These are phyloP conservation scores for Drosophila jambulina DNA, from an alignment of 1,140 invertebrate genomes.

Conservation along the genomic window DNA sequence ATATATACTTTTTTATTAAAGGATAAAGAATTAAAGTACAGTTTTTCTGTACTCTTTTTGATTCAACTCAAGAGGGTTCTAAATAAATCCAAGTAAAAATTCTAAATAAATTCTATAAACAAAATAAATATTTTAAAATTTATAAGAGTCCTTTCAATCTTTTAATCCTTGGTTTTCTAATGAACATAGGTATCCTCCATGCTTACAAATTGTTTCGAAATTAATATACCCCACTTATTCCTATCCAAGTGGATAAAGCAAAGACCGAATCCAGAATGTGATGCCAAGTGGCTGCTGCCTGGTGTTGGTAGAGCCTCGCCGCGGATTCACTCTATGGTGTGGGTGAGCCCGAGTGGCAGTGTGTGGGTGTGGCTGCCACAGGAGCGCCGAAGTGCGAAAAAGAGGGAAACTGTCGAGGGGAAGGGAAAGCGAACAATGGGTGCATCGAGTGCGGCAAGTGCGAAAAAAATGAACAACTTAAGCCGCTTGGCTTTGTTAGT, in stretches of 20 bases:
- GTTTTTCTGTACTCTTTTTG: too few relatives aligned
- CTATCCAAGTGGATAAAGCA: neutral
- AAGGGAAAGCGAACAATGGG: constrained; percentile 60
- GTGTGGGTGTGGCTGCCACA: neutral
- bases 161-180: neutral
- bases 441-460: constrained; percentile 65
- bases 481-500: constrained; percentile 34
- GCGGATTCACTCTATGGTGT: neutral
- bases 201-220: neutral
- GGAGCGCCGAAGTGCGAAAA: constrained; percentile 6
- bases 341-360: constrained; percentile 6
- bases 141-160: too few relatives aligned
- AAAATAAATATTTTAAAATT: too few relatives aligned
- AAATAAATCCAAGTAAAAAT: too few relatives aligned
- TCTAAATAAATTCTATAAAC: too few relatives aligned
- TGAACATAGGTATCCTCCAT: neutral
- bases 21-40: too few relatives aligned
- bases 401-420: constrained; percentile 11
- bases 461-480: constrained; percentile 61
- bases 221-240: constrained; percentile 13
- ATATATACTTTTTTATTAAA: too few relatives aligned
- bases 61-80: too few relatives aligned
- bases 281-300: constrained; percentile 45
- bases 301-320: constrained; percentile 1
- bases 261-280: constrained; percentile 48